Conservation (phyloP, 2,113 vertebrate genomes). For the Puffinus mauretanicus region DNA sequence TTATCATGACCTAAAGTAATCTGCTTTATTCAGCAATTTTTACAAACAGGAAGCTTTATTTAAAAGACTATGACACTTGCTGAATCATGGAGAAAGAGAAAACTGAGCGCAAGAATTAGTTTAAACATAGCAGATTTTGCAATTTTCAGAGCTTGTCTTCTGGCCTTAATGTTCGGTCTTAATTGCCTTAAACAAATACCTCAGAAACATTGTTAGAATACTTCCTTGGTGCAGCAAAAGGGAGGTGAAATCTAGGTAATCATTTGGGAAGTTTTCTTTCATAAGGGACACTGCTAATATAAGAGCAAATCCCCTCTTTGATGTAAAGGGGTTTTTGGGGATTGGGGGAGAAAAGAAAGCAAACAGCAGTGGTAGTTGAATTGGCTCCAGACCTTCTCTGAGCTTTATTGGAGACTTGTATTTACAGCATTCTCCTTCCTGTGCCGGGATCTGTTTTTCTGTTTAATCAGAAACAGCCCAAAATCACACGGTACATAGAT, state of each 20-base stretch:
- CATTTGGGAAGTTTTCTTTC: neutral
- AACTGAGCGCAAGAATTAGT: neutral
- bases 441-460: neutral
- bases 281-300: neutral
- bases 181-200: neutral
- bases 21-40: conserved; percentile 52
- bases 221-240: neutral
- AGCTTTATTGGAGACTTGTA: neutral
- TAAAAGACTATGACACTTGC: neutral
- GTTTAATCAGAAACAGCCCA: neutral
- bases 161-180: neutral
- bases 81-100: conserved; percentile 34
- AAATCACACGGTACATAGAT: neutral
- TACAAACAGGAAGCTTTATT: conserved; percentile 23
- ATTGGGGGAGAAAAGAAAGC: neutral
- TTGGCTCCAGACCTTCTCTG: neutral
- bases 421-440: neutral
- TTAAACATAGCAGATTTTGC: neutral
- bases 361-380: neutral
- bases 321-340: neutral
- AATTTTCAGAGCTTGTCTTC: neutral
- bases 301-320: neutral
- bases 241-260: neutral
- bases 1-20: conserved; percentile 27
- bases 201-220: neutral